Conservation (phyloP, 2,888 invertebrate genomes). For the Pollenia amentaria region DNA sequence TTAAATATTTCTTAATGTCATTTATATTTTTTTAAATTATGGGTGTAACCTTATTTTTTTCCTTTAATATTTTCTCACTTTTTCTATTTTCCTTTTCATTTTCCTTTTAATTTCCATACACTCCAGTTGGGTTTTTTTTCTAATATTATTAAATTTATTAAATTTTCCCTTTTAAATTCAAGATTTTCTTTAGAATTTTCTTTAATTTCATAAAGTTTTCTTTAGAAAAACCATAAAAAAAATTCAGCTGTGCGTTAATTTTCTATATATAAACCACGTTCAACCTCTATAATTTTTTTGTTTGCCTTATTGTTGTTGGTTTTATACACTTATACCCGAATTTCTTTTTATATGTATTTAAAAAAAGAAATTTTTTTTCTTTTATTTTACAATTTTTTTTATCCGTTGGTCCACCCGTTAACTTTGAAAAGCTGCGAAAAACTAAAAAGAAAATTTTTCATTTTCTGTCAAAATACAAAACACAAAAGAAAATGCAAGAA, state of each 20-base stretch:
- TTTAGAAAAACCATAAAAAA: slow-evolving; percentile 60
- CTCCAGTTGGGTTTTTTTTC: slow-evolving; percentile 9
- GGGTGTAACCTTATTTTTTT: slow-evolving; percentile 75
- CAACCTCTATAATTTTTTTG: slow-evolving; percentile 68
- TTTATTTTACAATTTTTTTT: background rate
- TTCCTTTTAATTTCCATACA: slow-evolving; percentile 58
- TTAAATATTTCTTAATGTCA: background rate
- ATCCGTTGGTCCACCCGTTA: slow-evolving; percentile 77
- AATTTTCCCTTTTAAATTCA: slow-evolving; percentile 21
- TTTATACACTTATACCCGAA: slow-evolving; percentile 76
- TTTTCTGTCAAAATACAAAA: slow-evolving; percentile 17
- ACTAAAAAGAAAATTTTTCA: slow-evolving; percentile 75
- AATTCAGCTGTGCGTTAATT: slow-evolving; percentile 82
- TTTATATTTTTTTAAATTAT: slow-evolving; percentile 46
- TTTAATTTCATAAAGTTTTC: slow-evolving; percentile 74
- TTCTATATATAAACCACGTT: slow-evolving; percentile 81
- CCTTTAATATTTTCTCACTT: slow-evolving; percentile 32
- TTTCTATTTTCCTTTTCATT: slow-evolving; percentile 57
- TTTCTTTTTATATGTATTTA: slow-evolving; percentile 62
- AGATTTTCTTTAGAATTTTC: slow-evolving; percentile 18
- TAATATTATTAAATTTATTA: slow-evolving; percentile 11
- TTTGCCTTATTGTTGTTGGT: slow-evolving; percentile 49
- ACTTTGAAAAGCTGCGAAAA: slow-evolving; percentile 81
- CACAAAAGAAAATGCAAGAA: slow-evolving; percentile 38
- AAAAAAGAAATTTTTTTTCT: slow-evolving; percentile 25